Percentiles rank a stretch among this genome's conserved stretches.
Conservation (phyloP, 2,888 invertebrate genomes). For the Drosophila phalerata region DNA sequence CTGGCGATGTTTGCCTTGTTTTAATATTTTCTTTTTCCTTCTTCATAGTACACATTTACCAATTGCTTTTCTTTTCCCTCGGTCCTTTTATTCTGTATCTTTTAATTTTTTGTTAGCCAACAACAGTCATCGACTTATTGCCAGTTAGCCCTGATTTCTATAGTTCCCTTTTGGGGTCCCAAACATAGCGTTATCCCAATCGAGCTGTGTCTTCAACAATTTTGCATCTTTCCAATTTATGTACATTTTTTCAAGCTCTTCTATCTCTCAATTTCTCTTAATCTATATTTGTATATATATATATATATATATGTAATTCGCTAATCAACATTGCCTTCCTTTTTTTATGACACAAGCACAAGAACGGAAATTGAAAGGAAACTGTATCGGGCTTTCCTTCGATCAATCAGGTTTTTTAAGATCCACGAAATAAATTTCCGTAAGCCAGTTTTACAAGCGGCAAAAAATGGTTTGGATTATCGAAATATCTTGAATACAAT, state of each 20-base stretch:
- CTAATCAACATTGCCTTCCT: constrained; percentile 6
- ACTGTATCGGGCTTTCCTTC: neutral
- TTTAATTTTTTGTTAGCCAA: neutral
- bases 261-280: neutral
- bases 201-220: constrained; percentile 7
- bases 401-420: neutral
- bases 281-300: neutral
- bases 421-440: neutral
- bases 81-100: neutral
- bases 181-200: constrained; percentile 19
- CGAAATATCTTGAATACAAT: no score
- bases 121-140: constrained; percentile 43
- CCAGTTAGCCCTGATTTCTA: constrained; percentile 51
- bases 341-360: constrained; percentile 6
- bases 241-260: neutral
- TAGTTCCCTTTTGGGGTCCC: neutral
- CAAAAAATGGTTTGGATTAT: no score
- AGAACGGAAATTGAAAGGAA: constrained; percentile 7
- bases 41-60: constrained; percentile 23
- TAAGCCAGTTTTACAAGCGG: neutral
- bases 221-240: constrained; percentile 23
- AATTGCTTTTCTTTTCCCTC: constrained; percentile 21
- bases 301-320: neutral
- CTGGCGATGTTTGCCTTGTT: constrained; percentile 70
- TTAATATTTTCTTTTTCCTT: constrained; percentile 73